A percentile compares a stretch with the other conserved stretches of the same genome.
phyloP scores from a whole-genome alignment of 2,888 invertebrate genomes.

The Acheta domesticus region DNA sequence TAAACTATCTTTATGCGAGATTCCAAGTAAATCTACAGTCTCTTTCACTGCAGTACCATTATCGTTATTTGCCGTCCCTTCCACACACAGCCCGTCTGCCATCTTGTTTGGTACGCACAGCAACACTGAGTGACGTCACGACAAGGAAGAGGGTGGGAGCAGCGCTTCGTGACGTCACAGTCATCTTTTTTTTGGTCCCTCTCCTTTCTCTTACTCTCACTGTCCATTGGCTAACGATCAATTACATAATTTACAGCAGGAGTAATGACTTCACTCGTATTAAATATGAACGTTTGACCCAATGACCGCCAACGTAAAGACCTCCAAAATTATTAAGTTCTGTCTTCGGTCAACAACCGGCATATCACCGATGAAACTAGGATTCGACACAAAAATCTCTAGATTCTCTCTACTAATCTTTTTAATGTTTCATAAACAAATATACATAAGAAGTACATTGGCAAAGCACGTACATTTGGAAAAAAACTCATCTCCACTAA shows the following conservation, averaged over 20 bases:
- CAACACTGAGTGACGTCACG: slow-evolving; percentile 39
- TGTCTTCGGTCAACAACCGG: no score
- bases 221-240: slow-evolving; percentile 51
- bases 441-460: no score
- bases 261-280: slow-evolving; percentile 47
- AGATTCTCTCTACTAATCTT: no score
- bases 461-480: no score
- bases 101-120: slow-evolving; percentile 69
- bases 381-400: no score
- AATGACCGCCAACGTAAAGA: slow-evolving; percentile 30
- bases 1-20: slow-evolving; percentile 52
- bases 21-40: slow-evolving; percentile 50
- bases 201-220: slow-evolving; percentile 41
- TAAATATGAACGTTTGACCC: slow-evolving; percentile 36
- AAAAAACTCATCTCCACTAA: no score
- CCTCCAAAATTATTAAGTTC: background rate
- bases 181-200: slow-evolving; percentile 24
- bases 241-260: slow-evolving; percentile 49
- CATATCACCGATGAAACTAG: no score
- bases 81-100: slow-evolving; percentile 74
- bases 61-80: slow-evolving; percentile 58
- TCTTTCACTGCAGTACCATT: slow-evolving; percentile 45
- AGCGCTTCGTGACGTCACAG: slow-evolving; percentile 34
- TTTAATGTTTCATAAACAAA: no score
- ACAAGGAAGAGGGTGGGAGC: slow-evolving; percentile 25